These are phyloP conservation scores for Ophion ellenae DNA, from an alignment of 2,888 invertebrate genomes.

Conservation along the genomic window DNA sequence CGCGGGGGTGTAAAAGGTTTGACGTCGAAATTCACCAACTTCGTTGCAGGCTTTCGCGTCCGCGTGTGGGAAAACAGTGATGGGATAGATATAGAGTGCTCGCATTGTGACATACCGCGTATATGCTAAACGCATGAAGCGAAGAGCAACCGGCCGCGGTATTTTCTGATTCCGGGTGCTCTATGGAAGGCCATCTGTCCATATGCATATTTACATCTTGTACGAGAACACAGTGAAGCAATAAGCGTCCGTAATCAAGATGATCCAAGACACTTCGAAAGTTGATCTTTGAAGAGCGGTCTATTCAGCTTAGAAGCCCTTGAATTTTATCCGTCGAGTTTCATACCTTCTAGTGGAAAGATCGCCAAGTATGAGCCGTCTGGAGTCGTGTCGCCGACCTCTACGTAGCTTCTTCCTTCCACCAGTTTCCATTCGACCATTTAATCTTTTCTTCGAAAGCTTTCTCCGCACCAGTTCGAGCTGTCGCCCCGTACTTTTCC, in stretches of 20 bases:
- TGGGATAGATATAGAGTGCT: conserved; percentile 34
- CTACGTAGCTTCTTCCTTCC: conserved; percentile 4
- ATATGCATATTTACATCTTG: not conserved
- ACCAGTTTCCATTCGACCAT: conserved; percentile 18
- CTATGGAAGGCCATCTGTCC: not conserved
- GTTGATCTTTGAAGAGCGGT: conserved; percentile 22
- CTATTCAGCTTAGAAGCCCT: conserved; percentile 11
- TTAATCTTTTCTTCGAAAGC: conserved; percentile 13
- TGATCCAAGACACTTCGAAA: not conserved
- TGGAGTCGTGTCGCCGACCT: not conserved
- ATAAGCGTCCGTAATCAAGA: conserved; percentile 11
- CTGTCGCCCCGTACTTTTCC: conserved; percentile 16
- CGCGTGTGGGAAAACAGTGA: conserved; percentile 27
- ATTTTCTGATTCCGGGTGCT: conserved; percentile 16
- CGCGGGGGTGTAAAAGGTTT: conserved; percentile 27
- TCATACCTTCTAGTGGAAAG: not conserved
- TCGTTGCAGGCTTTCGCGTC: conserved; percentile 28
- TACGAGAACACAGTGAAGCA: not conserved
- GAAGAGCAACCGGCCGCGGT: conserved; percentile 22
- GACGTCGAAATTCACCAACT: conserved; percentile 26
- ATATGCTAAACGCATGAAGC: conserved; percentile 35
- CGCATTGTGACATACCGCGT: conserved; percentile 11
- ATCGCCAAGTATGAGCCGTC: conserved; percentile 21
- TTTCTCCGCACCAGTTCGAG: not conserved
- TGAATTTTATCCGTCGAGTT: not conserved